Evolutionary conservation across 2,113 vertebrate genomes (phyloP), one percentile per base, ranked within the genome.

Genomic region (Gyps fulvus): DNA sequence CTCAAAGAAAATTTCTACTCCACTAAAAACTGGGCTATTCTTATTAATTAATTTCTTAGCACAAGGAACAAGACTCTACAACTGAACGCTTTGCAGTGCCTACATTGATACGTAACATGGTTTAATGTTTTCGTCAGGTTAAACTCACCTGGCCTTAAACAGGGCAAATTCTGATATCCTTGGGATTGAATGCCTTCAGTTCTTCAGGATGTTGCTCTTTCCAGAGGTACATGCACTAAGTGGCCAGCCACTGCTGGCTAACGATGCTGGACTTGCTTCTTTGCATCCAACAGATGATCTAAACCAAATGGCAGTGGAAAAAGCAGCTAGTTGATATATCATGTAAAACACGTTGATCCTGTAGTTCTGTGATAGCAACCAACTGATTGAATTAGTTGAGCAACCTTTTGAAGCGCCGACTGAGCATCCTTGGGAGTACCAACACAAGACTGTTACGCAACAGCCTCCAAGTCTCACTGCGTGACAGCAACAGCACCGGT

Each of bases 401-500:
- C 31, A 85, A 23, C 13, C 12, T 83, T 67, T 36, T 29, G 59
- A 79, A 87, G 73, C 26, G 40, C 27, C 3, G 2, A 23, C 14
- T 29, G 42, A 45, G 61, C 45, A 79, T 70, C 55, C 17, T 52
- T 0, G 0, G 23, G 21, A 80, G 15, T n/a, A 54, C 8, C 2
- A 0, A 31, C 31, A 65, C 0, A 3, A 74, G 3, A 19, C 42
- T 11, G 10, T 20, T 50, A 6, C 1, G 31, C n/a, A 86, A 18
- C 29, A 66, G 32, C 36, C 45, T 83, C 26, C 25, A 43, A n/a
- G 12, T 29, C 32, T 78, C 1, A 0, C 34, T 42, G 16, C 0
- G 0, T n/a, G 59, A 49, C 8, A 78, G 47, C 57, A 20, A 34
- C 25, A 59, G 38, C 26, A 4, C 8, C 6, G 5, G 13, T 47